Evolutionary conservation across 2,113 vertebrate species (phyloP).

Genomic region (Gambusia holbrooki): DNA sequence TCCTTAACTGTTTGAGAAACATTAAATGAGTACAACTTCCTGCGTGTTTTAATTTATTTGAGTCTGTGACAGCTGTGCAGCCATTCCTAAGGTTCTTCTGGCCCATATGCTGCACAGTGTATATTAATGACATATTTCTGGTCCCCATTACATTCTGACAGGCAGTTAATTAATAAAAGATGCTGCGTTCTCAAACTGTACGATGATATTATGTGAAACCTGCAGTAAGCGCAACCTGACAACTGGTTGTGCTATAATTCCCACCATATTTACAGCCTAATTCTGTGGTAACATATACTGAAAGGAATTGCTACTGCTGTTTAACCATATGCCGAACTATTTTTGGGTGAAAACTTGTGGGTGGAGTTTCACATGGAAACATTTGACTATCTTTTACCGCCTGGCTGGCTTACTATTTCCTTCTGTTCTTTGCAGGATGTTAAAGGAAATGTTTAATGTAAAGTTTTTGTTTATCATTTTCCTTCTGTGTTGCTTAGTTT

Average conservation of each 20-base stretch:
- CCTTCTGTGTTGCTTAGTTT: too few species aligned
- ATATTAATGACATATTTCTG: constrained; percentile 47
- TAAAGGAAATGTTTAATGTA: neutral
- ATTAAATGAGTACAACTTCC: neutral
- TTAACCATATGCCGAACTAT: neutral
- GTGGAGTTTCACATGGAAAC: neutral
- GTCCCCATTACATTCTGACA: constrained; percentile 54
- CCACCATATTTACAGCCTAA: constrained; percentile 12
- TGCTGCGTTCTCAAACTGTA: constrained; percentile 38
- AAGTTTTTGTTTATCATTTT: neutral
- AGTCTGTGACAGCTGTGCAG: constrained; percentile 31
- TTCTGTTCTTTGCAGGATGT: neutral
- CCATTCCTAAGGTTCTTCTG: constrained; percentile 25
- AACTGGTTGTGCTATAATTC: constrained; percentile 36
- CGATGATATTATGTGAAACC: constrained; percentile 47
- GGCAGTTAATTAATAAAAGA: constrained; percentile 50
- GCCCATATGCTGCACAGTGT: constrained; percentile 24
- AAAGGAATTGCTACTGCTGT: neutral
- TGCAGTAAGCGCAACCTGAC: constrained; percentile 37
- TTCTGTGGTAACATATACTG: constrained; percentile 5
- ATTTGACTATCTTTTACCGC: neutral
- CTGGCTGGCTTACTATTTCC: neutral
- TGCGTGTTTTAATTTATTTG: constrained; percentile 6
- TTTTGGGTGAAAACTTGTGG: neutral
- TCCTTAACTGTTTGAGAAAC: neutral